Evolutionary conservation across 1,140 invertebrate genomes (phyloP), one percentile per base, ranked within the genome.

Genomic region (Protaetia brevitarsis): DNA sequence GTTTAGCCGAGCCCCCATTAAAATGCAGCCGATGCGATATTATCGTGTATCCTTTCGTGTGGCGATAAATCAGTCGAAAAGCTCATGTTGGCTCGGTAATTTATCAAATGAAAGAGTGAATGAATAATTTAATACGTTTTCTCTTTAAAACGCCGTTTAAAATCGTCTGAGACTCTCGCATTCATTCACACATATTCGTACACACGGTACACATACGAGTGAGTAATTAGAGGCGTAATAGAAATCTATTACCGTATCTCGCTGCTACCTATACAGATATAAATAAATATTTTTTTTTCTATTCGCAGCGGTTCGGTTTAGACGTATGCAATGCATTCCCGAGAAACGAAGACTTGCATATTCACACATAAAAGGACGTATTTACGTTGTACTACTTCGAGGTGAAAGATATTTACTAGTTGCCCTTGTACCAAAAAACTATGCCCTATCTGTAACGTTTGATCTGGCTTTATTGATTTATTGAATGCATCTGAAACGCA

Each of bases 351-450:
- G 41, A 11, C 26, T 19, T 51, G 19, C 19, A 21, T 51, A 7
- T 8, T 19, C 26, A 51, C 19, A 51, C 41, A 51, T 51, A 51
- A 51, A 51, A 51, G 19, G 41, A 51, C 41, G 41, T 51, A n/a
- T n/a, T n/a, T n/a, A 23, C 41, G 41, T 51, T 23, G 41, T 51
- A 19, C 41, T 10, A 51, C 41, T 19, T 51, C 41, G 41, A 23
- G 26, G 41, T 51, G 41, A 51, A 51, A 51, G 41, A 51, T 51
- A 51, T 7, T 51, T 51, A 51, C 41, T 51, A 51, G 41, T 51
- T 51, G 41, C 41, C 41, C 41, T 51, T 51, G 41, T 51, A 51
- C 41, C 41, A 19, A 51, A 45, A 51, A 51, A 51, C 41, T 51
- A 51, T 51, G 41, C 41, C 41, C 41, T 51, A 51, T 51, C 41